Percentiles rank a stretch among this genome's conserved stretches.
Evolutionary conservation across 2,888 invertebrate species (phyloP).

Genomic region (Drosophila anceps): DNA sequence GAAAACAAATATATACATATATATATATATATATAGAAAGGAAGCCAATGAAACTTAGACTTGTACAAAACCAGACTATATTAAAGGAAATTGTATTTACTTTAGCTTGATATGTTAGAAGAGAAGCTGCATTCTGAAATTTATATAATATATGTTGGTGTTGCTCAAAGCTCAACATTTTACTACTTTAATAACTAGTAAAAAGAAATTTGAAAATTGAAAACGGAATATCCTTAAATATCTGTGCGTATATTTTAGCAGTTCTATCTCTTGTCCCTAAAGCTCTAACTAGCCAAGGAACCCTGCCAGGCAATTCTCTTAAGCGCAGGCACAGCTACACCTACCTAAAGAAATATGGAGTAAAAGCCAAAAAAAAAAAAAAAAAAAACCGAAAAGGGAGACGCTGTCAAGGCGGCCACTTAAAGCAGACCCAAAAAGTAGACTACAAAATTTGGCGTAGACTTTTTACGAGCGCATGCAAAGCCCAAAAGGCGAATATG

Average conservation of each 20-base stretch:
- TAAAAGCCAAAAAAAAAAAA: constrained; percentile 2
- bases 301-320: neutral
- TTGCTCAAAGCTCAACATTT: too few species aligned
- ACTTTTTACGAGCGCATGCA: constrained; percentile 75
- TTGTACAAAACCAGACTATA: neutral
- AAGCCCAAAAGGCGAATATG: constrained; percentile 58
- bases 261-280: neutral
- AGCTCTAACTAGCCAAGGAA: neutral
- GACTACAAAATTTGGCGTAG: constrained; percentile 50
- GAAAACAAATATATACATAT: too few species aligned
- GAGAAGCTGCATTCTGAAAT: too few species aligned
- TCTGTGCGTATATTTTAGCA: neutral
- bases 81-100: neutral
- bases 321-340: neutral
- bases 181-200: too few species aligned
- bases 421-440: constrained; percentile 51
- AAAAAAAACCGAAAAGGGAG: neutral
- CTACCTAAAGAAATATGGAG: constrained; percentile 12
- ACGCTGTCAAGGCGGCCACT: constrained; percentile 39
- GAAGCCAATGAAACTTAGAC: neutral
- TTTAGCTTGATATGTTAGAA: neutral
- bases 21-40: neutral
- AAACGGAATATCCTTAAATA: neutral
- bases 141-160: too few species aligned
- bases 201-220: neutral